Conservation (phyloP, 2,113 vertebrate genomes). For the Aplodontia rufa region DNA sequence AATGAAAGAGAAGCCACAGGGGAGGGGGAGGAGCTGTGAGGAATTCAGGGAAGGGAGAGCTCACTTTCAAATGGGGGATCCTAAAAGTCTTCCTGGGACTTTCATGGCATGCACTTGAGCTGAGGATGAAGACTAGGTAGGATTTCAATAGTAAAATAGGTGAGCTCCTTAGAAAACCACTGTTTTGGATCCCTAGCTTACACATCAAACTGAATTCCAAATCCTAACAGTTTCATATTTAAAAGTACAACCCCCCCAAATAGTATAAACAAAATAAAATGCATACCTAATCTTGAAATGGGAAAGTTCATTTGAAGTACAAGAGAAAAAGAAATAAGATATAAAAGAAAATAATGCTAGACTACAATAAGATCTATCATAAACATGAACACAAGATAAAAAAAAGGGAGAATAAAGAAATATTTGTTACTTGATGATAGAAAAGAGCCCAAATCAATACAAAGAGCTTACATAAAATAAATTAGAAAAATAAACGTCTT, state of each 20-base stretch:
- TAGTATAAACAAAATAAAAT: slow-evolving; percentile 7
- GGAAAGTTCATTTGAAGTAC: slow-evolving; percentile 15
- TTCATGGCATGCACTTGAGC: neutral
- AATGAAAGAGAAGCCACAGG: neutral
- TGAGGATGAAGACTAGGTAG: neutral
- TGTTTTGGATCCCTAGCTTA: neutral
- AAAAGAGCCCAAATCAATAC: neutral
- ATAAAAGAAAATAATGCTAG: neutral
- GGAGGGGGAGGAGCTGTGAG: neutral
- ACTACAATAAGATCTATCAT: neutral
- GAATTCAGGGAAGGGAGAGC: neutral
- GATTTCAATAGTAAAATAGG: neutral
- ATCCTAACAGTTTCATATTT: neutral
- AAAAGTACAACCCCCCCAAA: neutral
- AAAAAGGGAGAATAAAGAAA: neutral
- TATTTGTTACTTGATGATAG: neutral
- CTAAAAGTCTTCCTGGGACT: neutral
- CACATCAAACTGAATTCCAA: neutral
- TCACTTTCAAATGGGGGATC: neutral
- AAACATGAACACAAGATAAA: neutral
- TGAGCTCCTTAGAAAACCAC: slow-evolving; percentile 27
- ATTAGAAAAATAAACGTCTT: slow-evolving; percentile 17
- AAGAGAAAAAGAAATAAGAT: slow-evolving; percentile 15
- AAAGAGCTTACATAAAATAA: neutral
- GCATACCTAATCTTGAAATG: neutral